Base-by-base conservation (phyloP, 1,140 invertebrate species). In the Trachymyrmex cornetzi region DNA sequence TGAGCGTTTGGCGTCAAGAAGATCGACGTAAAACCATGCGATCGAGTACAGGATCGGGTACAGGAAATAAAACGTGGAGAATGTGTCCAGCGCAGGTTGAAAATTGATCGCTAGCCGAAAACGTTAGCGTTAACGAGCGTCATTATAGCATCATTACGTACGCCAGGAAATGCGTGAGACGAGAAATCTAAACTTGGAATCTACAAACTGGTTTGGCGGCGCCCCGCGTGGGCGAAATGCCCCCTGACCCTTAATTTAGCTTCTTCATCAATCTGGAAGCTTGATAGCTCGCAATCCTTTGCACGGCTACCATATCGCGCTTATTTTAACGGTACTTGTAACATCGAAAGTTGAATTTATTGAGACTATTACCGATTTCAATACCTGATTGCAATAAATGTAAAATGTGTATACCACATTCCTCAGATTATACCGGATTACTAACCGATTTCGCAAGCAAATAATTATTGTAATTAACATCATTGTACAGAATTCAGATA, bases 1-100 rank as follows among this genome's bases (percentile, higher is more conserved):
- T 71, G 84, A 85, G 71, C 77, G 85, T 69, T 82, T 66, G 82
- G 81, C 87, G 72, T 86, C 69, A 55, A 87, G 44, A 64, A 81
- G 64, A 88, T 79, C 75, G 27, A 77, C 12, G 50, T 44, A 4
- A 67, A 66, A 34, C 63, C 55, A 57, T 69, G 59, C 72, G 24
- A 63, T 86, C 44, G n/a, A 53, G 30, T 27, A n/a, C 19, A 24
- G 50, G 50, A 59, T 24, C n/a, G n/a, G 38, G 30, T 27, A n/a
- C 22, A 24, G 50, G 38, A 59, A 82, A 72, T 24, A 81, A 86
- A 89, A 89, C 55, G 7, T 44, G 3, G 38, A 5, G 55, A 59
- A 14, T 11, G 38, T 27, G 77, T 61, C 1, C 77, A 16, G 16
- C 3, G n/a, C 19, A 9, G 30, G 24, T 71, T 24, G 64, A 71